These are phyloP conservation scores for Quadroppia sp. DNA, from an alignment of 2,888 invertebrate species.

Conservation along the genomic window DNA sequence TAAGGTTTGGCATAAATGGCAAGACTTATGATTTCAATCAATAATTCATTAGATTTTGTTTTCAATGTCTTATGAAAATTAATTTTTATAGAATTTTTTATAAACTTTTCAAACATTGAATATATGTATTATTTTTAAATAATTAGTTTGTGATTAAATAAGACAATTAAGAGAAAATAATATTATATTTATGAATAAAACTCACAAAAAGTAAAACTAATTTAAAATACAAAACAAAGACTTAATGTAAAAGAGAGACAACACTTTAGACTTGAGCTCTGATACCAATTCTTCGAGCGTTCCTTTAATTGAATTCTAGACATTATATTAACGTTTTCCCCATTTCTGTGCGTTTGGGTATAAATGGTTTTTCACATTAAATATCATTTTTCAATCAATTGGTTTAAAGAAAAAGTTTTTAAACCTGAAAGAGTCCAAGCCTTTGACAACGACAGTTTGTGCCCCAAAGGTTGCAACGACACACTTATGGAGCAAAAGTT, in stretches of 20 bases:
- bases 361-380: not conserved
- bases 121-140: not conserved
- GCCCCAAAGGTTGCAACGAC: slow-evolving; percentile 83
- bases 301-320: not conserved
- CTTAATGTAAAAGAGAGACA: not conserved
- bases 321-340: slow-evolving; percentile 6
- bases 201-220: not conserved
- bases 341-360: not conserved
- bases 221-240: not conserved
- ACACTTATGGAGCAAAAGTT: slow-evolving; percentile 56
- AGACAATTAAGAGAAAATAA: not conserved
- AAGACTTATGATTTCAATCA: slow-evolving; percentile 5
- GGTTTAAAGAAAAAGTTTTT: not conserved
- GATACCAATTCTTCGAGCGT: not conserved
- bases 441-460: slow-evolving; percentile 82
- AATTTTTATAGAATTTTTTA: not conserved
- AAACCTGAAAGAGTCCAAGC: slow-evolving; percentile 72
- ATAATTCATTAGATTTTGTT: not conserved
- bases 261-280: not conserved
- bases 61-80: not conserved
- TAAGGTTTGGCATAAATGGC: not conserved
- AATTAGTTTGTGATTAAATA: not conserved
- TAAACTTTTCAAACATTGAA: not conserved
- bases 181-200: not conserved
- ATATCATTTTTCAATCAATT: not conserved